Percentiles rank a stretch among this genome's conserved stretches.
phyloP scores from a whole-genome alignment of 2,797 vertebrate species.

The Pseudochirops corinnae region DNA sequence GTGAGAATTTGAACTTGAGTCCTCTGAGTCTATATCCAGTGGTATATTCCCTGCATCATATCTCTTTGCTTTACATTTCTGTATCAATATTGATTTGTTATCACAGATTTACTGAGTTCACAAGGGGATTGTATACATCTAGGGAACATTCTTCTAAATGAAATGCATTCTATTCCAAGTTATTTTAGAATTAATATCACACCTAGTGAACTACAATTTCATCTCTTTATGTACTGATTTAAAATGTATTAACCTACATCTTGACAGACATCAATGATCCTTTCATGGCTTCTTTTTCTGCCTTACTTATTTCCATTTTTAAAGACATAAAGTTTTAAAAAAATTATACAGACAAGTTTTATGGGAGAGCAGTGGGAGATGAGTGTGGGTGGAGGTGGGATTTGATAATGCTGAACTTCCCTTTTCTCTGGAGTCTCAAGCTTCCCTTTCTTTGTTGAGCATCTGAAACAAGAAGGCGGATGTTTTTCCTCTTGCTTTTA shows the following conservation, averaged over 20 bases:
- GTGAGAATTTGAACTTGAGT: background rate
- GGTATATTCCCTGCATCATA: background rate
- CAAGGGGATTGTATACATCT: slow-evolving; percentile 57
- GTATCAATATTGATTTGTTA: slow-evolving; percentile 54
- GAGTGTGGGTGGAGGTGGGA: slow-evolving; percentile 27
- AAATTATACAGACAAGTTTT: slow-evolving; percentile 51
- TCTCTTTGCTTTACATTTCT: slow-evolving; percentile 54
- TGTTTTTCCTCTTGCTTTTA: slow-evolving; percentile 69
- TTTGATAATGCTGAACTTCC: slow-evolving; percentile 45
- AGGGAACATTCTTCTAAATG: slow-evolving; percentile 65
- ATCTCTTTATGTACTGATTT: slow-evolving; percentile 70
- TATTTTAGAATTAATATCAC: slow-evolving; percentile 74
- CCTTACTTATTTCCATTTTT: slow-evolving; percentile 17
- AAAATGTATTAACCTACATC: slow-evolving; percentile 59
- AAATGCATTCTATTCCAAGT: slow-evolving; percentile 72
- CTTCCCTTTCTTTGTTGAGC: slow-evolving; percentile 62
- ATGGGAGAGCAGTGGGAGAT: background rate
- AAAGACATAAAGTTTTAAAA: slow-evolving; percentile 37
- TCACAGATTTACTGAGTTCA: slow-evolving; percentile 61
- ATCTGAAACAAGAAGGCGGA: slow-evolving; percentile 69
- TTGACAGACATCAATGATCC: slow-evolving; percentile 66
- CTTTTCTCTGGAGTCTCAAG: slow-evolving; percentile 64
- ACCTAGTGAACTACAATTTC: slow-evolving; percentile 68
- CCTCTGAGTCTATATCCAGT: slow-evolving; percentile 46
- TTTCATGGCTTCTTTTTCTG: slow-evolving; percentile 44